Percentiles rank a stretch among this genome's conserved stretches.
Conservation (phyloP, 1,140 invertebrate genomes). For the Apis laboriosa region DNA sequence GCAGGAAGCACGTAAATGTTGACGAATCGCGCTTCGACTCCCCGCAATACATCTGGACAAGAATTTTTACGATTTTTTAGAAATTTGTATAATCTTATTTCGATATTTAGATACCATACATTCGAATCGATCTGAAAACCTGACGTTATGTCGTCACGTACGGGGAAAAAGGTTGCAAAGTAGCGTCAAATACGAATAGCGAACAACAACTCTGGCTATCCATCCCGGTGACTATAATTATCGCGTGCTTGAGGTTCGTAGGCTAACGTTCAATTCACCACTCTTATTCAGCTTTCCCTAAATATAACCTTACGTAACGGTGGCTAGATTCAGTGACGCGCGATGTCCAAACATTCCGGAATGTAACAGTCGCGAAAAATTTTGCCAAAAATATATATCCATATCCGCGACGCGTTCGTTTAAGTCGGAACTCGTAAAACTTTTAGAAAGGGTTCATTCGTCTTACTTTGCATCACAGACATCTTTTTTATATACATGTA, state of each 20-base stretch:
- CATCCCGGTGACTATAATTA: conserved; percentile 28
- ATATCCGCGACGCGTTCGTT: background rate
- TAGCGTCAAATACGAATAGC: background rate
- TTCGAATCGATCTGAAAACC: background rate
- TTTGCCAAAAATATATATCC: background rate
- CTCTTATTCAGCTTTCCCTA: conserved; percentile 44
- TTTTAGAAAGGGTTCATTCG: background rate
- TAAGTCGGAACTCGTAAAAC: no score
- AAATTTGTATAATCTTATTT: no score
- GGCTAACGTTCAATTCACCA: conserved; percentile 24
- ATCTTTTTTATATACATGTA: no score
- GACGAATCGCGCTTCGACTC: conserved; percentile 44
- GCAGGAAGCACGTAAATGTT: conserved; percentile 42
- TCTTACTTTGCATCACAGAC: no score
- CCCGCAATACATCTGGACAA: conserved; percentile 11
- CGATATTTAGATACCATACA: no score
- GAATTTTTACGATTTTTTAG: no score
- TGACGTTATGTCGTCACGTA: background rate
- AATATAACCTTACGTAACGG: conserved; percentile 42
- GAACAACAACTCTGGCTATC: background rate
- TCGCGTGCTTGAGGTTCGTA: conserved; percentile 28
- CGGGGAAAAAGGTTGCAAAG: background rate
- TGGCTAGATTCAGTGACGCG: background rate
- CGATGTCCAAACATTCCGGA: conserved; percentile 3
- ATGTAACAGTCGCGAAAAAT: background rate